Percentiles rank a stretch among this genome's conserved stretches.
These are phyloP conservation scores for Protaetia brevitarsis DNA, from an alignment of 1,140 invertebrate genomes.

Conservation along the genomic window DNA sequence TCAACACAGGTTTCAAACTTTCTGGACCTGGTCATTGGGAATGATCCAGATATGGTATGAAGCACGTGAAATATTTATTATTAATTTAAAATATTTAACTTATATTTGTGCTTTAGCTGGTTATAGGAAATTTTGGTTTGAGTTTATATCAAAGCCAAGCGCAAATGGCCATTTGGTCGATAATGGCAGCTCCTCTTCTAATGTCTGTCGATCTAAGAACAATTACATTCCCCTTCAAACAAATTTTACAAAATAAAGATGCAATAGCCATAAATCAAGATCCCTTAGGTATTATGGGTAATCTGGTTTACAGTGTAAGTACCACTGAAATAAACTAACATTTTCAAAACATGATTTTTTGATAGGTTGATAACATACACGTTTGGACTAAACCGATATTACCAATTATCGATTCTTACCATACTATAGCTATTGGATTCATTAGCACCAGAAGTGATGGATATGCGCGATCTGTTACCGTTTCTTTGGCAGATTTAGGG, in stretches of 20 bases:
- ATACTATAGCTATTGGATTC: constrained; percentile 56
- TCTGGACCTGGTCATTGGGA: constrained; percentile 84
- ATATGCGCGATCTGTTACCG: constrained; percentile 54
- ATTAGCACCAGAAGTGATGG: constrained; percentile 59
- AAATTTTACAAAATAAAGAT: constrained; percentile 73
- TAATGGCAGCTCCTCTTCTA: constrained; percentile 82
- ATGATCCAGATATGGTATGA: constrained; percentile 87
- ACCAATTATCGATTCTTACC: constrained; percentile 45
- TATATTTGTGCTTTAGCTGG: constrained; percentile 54
- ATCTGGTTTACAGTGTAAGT: too few relatives aligned
- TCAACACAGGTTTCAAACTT: constrained; percentile 66
- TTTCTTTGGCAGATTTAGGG: constrained; percentile 54
- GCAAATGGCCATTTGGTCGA: constrained; percentile 90
- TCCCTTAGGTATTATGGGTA: constrained; percentile 67
- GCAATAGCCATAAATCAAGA: constrained; percentile 85
- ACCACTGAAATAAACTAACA: constrained; percentile 30
- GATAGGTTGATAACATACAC: constrained; percentile 50
- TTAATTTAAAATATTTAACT: neutral
- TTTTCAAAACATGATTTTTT: neutral
- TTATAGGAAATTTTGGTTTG: constrained; percentile 85
- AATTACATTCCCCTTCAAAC: constrained; percentile 69
- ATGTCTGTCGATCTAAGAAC: constrained; percentile 82
- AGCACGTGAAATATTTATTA: too few relatives aligned
- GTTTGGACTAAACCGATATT: constrained; percentile 51
- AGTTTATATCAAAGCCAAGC: constrained; percentile 77